These are phyloP conservation scores for Creontiades dilutus DNA, from an alignment of 2,888 invertebrate species.

Conservation along the genomic window DNA sequence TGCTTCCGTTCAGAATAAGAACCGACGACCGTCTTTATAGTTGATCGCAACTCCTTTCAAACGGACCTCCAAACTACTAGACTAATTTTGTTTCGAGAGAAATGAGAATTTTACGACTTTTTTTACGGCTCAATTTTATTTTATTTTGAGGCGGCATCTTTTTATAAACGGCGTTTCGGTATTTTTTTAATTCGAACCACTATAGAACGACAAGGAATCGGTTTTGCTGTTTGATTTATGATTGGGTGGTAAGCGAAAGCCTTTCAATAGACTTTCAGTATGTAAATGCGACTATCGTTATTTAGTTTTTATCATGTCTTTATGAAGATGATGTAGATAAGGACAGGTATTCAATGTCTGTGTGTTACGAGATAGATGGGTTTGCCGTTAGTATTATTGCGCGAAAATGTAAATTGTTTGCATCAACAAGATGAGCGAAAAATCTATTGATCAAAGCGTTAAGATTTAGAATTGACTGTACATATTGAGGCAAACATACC, in stretches of 20 bases:
- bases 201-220: conserved; percentile 33
- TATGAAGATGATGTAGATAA: not conserved
- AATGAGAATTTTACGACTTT: not conserved
- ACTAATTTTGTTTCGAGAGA: conserved; percentile 25
- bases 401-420: not conserved
- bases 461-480: not conserved
- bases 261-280: conserved; percentile 21
- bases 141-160: not conserved
- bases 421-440: not conserved
- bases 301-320: not conserved
- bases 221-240: conserved; percentile 34
- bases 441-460: not conserved
- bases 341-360: not conserved
- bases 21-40: conserved; percentile 1
- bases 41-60: conserved; percentile 29
- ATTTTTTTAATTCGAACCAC: not conserved
- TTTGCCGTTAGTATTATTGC: not conserved
- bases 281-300: conserved; percentile 2
- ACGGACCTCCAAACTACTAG: conserved; percentile 48
- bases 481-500: not conserved
- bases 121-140: no score
- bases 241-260: not conserved
- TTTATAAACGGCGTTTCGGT: not conserved
- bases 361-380: not conserved
- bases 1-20: not conserved